phyloP scores from a whole-genome alignment of 2,113 vertebrate species.

The Sinocyclocheilus grahami region DNA sequence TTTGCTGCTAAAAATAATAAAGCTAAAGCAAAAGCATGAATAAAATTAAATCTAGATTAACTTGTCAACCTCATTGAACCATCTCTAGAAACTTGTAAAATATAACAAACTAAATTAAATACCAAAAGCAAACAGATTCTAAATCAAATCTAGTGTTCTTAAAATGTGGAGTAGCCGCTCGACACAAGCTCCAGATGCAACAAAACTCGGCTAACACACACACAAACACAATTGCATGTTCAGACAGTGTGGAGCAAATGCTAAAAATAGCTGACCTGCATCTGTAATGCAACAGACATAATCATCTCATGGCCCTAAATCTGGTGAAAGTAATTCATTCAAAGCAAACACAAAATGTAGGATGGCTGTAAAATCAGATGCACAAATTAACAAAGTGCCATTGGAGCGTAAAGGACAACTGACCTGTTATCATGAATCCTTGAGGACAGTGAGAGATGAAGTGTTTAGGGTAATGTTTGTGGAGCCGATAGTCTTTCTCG shows the following conservation, averaged over 20 bases:
- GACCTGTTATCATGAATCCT: conserved; percentile 89
- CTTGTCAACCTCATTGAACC: background rate
- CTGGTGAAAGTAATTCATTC: background rate
- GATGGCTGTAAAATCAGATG: background rate
- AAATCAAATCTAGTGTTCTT: background rate
- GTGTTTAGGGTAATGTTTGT: conserved; percentile 86
- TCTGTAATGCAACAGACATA: conserved; percentile 37
- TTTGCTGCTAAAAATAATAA: background rate
- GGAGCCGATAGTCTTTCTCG: conserved; percentile 92
- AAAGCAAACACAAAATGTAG: background rate
- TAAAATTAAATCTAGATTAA: background rate
- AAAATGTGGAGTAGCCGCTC: background rate
- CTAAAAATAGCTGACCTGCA: conserved; percentile 55
- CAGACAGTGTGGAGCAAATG: background rate
- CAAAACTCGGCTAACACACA: background rate
- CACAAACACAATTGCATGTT: conserved; percentile 5
- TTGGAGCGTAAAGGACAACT: conserved; percentile 57
- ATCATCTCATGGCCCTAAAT: conserved; percentile 19
- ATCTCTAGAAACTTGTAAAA: background rate
- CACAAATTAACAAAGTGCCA: background rate
- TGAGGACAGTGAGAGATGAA: conserved; percentile 83
- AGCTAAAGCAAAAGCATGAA: background rate
- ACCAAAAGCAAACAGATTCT: background rate
- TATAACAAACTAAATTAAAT: background rate
- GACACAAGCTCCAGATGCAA: background rate